Evolutionary conservation across 2,113 vertebrate genomes (phyloP), one percentile per base, ranked within the genome.

Genomic region (Chelonoidis abingdonii): DNA sequence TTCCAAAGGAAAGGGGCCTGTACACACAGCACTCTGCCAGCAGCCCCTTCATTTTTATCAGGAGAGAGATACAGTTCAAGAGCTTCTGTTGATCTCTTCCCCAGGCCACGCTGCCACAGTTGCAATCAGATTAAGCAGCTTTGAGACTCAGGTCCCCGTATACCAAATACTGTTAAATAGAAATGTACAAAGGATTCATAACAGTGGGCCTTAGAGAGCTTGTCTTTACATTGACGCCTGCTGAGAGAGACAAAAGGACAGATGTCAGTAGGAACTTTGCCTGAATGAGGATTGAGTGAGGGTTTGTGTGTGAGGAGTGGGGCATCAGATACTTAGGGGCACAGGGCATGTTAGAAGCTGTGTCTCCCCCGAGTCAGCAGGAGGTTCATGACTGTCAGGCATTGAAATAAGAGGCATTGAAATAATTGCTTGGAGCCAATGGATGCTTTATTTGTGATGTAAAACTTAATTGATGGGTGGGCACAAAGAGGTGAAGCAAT

Each of bases 401-500:
- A 89, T 50, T 83, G 86, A 97, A 97, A 97, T 93, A 95, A 93
- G 78, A 88, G 75, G 47, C 47, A 47, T 47, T 47, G 47, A 47
- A 47, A 49, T 49, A 49, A 49, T 88, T 97, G 79, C 92, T 92
- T 93, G 90, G 80, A 97, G 93, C 84, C 62, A 93, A 85, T 88
- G 79, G 76, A 95, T 80, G 87, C 88, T 94, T 56, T 96, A 47
- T 86, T 94, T 93, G 83, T 93, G 85, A 93, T 87, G 93, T 59
- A 69, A 87, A 94, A 88, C 83, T 94, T 96, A 97, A 95, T 83
- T 86, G 59, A 65, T 89, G 57, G 86, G 50, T 81, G 54, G 57
- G 50, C 96, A 95, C 44, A n/a, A 95, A 95, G 57, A 94, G 96
- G 95, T 97, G 93, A 95, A 94, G 84, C 91, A 92, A 95, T 97